A percentile compares a stretch with the other conserved stretches of the same genome.
Conservation (phyloP, 1,140 invertebrate genomes). For the Pseudomyrmex gracilis region DNA sequence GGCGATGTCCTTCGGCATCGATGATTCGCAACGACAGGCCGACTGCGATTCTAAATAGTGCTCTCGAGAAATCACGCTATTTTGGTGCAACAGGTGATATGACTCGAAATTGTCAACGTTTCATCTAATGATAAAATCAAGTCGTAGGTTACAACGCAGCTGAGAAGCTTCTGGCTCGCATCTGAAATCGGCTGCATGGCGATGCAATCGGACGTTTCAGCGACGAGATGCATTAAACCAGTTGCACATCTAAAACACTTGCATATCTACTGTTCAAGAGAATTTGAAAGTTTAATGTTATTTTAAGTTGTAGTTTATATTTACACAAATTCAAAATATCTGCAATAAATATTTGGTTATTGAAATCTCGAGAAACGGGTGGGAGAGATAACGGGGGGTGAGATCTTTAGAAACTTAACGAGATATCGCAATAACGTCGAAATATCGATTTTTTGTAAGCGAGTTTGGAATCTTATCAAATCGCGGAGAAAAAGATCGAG, state of each 20-base stretch:
- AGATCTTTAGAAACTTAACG: constrained; percentile 66
- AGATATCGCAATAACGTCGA: not conserved
- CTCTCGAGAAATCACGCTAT: constrained; percentile 33
- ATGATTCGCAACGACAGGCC: not conserved
- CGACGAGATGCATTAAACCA: constrained; percentile 40
- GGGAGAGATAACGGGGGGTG: constrained; percentile 34
- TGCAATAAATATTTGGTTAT: not conserved
- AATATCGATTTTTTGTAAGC: constrained; percentile 58
- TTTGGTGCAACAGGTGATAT: constrained; percentile 76
- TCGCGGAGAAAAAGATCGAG: constrained; percentile 53
- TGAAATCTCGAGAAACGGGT: not conserved
- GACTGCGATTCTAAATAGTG: constrained; percentile 58
- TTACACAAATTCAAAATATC: constrained; percentile 3
- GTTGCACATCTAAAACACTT: constrained; percentile 48
- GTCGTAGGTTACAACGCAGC: constrained; percentile 26
- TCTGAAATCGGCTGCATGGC: constrained; percentile 28
- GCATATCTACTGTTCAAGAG: not conserved
- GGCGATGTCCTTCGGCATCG: not conserved
- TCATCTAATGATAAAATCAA: constrained; percentile 75
- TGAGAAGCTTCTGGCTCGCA: constrained; percentile 42
- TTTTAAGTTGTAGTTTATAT: not conserved
- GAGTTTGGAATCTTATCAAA: constrained; percentile 55
- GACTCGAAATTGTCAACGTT: constrained; percentile 75
- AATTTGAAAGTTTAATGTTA: not conserved
- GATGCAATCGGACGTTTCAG: constrained; percentile 50